Evolutionary conservation across 2,888 invertebrate species (phyloP).

Genomic region (Polydesmus complanatus): DNA sequence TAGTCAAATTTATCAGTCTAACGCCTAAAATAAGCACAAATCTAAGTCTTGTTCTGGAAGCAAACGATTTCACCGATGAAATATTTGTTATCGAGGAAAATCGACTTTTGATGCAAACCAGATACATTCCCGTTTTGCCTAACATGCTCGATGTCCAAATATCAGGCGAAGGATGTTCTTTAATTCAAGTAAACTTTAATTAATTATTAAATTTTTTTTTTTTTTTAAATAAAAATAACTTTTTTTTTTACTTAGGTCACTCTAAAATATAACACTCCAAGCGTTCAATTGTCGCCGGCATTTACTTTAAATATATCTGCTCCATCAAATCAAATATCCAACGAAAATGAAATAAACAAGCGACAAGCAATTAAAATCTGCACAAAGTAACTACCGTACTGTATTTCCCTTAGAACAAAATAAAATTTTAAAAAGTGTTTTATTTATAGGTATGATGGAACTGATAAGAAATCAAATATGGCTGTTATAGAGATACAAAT

Average conservation of each 20-base stretch:
- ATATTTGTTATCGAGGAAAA: conserved; percentile 37
- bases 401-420: no score
- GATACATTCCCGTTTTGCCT: conserved; percentile 35
- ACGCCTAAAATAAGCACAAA: conserved; percentile 35
- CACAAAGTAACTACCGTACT: no score
- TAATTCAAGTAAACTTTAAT: conserved; percentile 44
- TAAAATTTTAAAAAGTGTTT: no score
- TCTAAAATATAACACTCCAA: no score
- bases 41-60: conserved; percentile 36
- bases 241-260: no score
- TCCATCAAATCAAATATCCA: no score
- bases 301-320: no score
- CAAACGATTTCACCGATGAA: conserved; percentile 33
- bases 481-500: conserved; percentile 34
- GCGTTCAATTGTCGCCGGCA: no score
- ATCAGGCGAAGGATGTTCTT: conserved; percentile 42
- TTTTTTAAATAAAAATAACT: no score
- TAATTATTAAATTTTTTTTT: no score
- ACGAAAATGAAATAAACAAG: no score
- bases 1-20: conserved; percentile 41
- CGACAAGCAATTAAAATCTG: no score
- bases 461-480: conserved; percentile 42
- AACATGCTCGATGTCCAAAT: conserved; percentile 37
- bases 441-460: conserved; percentile 15
- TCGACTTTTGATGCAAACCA: conserved; percentile 37